Base-by-base conservation (phyloP, 2,888 invertebrate species). In the Dilophus febrilis region DNA sequence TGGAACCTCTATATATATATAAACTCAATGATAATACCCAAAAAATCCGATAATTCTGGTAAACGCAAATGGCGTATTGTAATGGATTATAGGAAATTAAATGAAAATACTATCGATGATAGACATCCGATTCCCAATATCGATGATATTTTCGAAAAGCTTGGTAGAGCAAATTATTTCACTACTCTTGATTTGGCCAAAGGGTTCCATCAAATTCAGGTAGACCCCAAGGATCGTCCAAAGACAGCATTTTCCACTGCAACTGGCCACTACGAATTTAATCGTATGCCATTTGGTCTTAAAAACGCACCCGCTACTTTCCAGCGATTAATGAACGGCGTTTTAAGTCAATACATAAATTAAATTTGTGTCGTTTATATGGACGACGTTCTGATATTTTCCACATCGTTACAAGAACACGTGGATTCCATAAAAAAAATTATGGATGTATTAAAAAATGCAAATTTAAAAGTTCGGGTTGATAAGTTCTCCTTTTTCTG, bases 261-360 rank as follows among this genome's bases (percentile, higher is more conserved):
- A 26, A 32, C 40, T 13, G 55, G 56, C 2, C 50, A 54, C 13
- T 56, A 45, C 28, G 51, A 58, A 46, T 54, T 46, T 40, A 30
- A 41, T 17, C 41, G 53, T 3, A 51, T 59, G 52, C 51, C 50
- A 1, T 51, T 55, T n/a, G n/a, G n/a, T n/a, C n/a, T n/a, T n/a
- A n/a, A n/a, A n/a, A n/a, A n/a, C n/a, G n/a, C n/a, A n/a, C 55
- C 56, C 2, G 46, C 48, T 1, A 54, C 54, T 2, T 59, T 59
- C 43, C 54, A 55, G 43, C 17, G 58, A 5, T 33, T 51, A 10
- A 56, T 56, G 47, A 49, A 55, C 41, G 44, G 47, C 29, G 47
- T 52, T n/a, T n/a, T n/a, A n/a, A n/a, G n/a, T n/a, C n/a, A n/a
- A n/a, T n/a, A n/a, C n/a, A n/a, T n/a, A n/a, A 2, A 40, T 59